Base-by-base conservation (phyloP, 2,797 vertebrate genomes). In the Xiphorhynchus erythropygius region DNA sequence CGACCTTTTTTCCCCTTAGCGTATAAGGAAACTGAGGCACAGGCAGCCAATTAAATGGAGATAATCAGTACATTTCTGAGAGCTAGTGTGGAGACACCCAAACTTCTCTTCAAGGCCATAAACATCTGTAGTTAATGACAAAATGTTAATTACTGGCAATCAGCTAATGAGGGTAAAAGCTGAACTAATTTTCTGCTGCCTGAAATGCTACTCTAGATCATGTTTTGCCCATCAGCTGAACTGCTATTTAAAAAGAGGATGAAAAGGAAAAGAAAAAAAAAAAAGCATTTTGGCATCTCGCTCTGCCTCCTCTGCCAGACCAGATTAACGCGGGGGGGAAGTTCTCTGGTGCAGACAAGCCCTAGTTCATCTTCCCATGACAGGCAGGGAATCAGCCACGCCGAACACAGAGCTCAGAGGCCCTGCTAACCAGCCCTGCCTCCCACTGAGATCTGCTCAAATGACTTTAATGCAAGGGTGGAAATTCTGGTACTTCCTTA, bases 161-260 rank as follows among this genome's bases (percentile, higher is more conserved):
- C 96, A 96, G 94, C 95, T 97, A 97, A 96, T 95, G 94, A 97
- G 95, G 87, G 94, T 97, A 90, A 96, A 97, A 97, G 94, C 96
- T 94, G 94, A 97, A 97, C 91, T 96, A 95, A 97, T 97, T 96
- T 96, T 94, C 96, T 87, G 85, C 91, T 94, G 96, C 91, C 93
- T 95, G 90, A 94, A 96, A 96, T 60, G 93, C 90, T 93, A 47
- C 95, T 95, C 74, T 91, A 95, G 95, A 88, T 68, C 1, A 1
- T 91, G 90, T 93, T 97, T 96, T 97, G 96, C 96, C 96, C 90
- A 90, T 94, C 94, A 97, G 90, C 94, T 94, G 94, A 96, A 95
- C 90, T 88, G 90, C 93, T 94, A 63, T 94, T 95, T 94, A 73
- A 94, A 96, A 94, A 79, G 63, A 90, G 65, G 91, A 94, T 94